phyloP scores from a whole-genome alignment of 2,888 invertebrate genomes.

The Archaeoteleia sp. region DNA sequence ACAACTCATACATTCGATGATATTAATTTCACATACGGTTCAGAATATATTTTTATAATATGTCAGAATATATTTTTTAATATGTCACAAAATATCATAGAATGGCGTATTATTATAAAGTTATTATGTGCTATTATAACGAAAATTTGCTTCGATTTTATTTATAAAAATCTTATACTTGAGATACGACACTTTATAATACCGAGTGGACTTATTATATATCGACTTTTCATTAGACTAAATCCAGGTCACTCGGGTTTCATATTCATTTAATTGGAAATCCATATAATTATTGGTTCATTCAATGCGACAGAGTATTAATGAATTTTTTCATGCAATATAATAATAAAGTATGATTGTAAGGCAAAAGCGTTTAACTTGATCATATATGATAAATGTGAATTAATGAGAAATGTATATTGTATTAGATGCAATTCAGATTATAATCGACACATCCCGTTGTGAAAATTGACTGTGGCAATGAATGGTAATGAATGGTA shows the following conservation, averaged over 20 bases:
- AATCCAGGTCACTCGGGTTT: slow-evolving; percentile 22
- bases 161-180: slow-evolving; percentile 17
- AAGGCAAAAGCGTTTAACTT: no score
- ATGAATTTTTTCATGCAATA: slow-evolving; percentile 9
- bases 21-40: no score
- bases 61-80: no score
- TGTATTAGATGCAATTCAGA: no score
- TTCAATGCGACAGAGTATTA: background rate
- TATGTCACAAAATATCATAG: no score
- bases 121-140: no score
- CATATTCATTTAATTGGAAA: slow-evolving; percentile 24
- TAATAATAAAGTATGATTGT: slow-evolving; percentile 4
- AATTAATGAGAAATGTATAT: no score
- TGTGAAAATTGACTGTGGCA: slow-evolving; percentile 4
- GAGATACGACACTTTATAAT: slow-evolving; percentile 11
- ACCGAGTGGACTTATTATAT: slow-evolving; percentile 10
- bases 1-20: no score
- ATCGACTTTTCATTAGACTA: slow-evolving; percentile 31
- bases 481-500: slow-evolving; percentile 16
- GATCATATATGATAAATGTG: no score
- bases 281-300: slow-evolving; percentile 20
- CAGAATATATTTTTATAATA: no score
- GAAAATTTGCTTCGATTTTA: no score
- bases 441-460: slow-evolving; percentile 7
- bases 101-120: no score